Evolutionary conservation across 1,140 invertebrate species (phyloP).

Genomic region (Temnothorax curvispinosus): DNA sequence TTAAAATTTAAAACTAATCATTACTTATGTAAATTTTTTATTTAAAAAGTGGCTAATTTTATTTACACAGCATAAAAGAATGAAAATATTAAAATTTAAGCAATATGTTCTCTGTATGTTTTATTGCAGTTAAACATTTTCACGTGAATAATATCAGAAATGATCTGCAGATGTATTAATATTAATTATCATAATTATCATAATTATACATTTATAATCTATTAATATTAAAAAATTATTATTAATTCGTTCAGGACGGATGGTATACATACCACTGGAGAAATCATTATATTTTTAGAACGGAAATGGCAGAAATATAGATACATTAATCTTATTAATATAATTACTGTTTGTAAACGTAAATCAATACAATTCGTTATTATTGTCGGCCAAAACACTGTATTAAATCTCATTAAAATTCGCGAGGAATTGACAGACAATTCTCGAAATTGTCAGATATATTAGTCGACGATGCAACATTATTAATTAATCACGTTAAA

Average conservation of each 20-base stretch:
- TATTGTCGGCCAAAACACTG: not conserved
- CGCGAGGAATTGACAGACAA: not conserved
- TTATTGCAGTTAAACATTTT: not conserved
- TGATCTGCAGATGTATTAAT: not conserved
- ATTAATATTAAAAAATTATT: constrained; percentile 1
- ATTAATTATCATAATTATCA: not conserved
- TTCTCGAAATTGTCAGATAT: not conserved
- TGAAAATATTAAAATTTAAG: not conserved
- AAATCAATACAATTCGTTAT: not conserved
- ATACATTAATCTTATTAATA: not conserved
- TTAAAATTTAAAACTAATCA: not conserved
- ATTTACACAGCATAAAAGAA: not conserved
- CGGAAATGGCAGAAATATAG: not conserved
- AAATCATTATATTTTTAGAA: not conserved
- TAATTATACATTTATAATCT: not conserved
- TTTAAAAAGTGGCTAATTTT: not conserved
- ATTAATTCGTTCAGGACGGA: not conserved
- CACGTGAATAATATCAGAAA: not conserved
- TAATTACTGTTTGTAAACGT: not conserved
- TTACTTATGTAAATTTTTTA: not conserved
- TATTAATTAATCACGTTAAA: constrained; percentile 53
- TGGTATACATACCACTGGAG: not conserved
- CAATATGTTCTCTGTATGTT: not conserved
- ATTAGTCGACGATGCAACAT: constrained; percentile 12
- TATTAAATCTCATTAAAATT: constrained; percentile 5